These are phyloP conservation scores for Anthopleura sola DNA, from an alignment of 64 coral and sea anemone genomes.

Conservation along the genomic window DNA sequence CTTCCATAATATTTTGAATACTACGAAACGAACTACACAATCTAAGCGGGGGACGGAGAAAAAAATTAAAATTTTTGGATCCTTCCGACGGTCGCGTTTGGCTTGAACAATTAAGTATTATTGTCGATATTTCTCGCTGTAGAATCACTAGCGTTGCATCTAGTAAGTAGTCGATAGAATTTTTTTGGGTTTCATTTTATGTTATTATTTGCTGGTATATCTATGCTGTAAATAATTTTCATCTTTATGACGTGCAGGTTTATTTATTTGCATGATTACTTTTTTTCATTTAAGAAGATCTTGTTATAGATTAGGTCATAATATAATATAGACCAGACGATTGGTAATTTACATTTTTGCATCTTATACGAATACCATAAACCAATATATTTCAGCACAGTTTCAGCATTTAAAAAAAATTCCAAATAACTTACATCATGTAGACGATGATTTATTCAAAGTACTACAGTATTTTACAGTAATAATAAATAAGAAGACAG, in stretches of 20 bases:
- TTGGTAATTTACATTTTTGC: conserved; percentile 2
- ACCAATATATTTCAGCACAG: background rate
- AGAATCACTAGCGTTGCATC: background rate
- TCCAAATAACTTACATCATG: background rate
- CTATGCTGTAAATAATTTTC: background rate
- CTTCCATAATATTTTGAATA: background rate
- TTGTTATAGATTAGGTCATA: conserved; percentile 18
- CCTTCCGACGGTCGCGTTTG: background rate
- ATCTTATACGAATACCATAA: background rate
- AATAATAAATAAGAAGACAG: background rate
- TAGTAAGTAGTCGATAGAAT: background rate
- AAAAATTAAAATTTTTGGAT: conserved; percentile 1
- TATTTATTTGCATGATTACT: conserved; percentile 16
- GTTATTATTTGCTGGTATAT: background rate
- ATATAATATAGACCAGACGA: conserved; percentile 15
- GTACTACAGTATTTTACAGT: background rate
- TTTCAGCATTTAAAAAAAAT: background rate
- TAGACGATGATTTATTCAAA: background rate
- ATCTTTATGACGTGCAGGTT: background rate
- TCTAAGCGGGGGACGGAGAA: background rate
- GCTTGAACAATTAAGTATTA: conserved; percentile 12
- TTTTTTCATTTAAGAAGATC: conserved; percentile 20
- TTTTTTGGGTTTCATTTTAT: background rate
- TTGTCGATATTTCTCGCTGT: background rate
- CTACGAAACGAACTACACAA: background rate